Percentiles rank a stretch among this genome's conserved stretches.
These are phyloP conservation scores for Drosophila suzukii DNA, from an alignment of 1,140 invertebrate species.

Conservation along the genomic window DNA sequence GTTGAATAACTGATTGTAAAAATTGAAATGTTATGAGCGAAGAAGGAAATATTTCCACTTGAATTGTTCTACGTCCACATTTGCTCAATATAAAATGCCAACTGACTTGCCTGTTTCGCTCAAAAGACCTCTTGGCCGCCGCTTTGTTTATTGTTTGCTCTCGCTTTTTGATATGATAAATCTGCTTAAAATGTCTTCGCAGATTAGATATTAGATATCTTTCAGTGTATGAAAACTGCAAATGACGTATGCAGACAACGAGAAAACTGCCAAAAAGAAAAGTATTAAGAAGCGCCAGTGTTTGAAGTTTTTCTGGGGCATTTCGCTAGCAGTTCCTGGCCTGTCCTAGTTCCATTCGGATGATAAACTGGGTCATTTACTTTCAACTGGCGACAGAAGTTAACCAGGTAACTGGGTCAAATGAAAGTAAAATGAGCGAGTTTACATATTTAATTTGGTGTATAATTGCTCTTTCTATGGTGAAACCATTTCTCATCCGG, in stretches of 20 bases:
- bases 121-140: slow-evolving; percentile 14
- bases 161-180: slow-evolving; percentile 67
- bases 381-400: slow-evolving; percentile 27
- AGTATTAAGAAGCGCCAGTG: slow-evolving; percentile 3
- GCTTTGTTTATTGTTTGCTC: slow-evolving; percentile 49
- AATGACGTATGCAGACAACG: slow-evolving; percentile 40
- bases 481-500: background rate
- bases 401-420: slow-evolving; percentile 25
- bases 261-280: slow-evolving; percentile 27
- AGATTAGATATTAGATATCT: slow-evolving; percentile 67
- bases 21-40: slow-evolving; percentile 2
- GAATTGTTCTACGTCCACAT: slow-evolving; percentile 32
- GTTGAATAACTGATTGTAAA: slow-evolving; percentile 27
- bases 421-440: slow-evolving; percentile 6
- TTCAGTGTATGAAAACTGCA: slow-evolving; percentile 9
- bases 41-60: slow-evolving; percentile 7
- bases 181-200: slow-evolving; percentile 51
- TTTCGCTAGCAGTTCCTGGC: slow-evolving; percentile 22
- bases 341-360: slow-evolving; percentile 44
- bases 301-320: slow-evolving; percentile 30
- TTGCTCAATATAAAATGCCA: slow-evolving; percentile 49
- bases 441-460: background rate
- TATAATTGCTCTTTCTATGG: background rate
- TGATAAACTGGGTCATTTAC: slow-evolving; percentile 66
- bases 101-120: slow-evolving; percentile 43